A percentile compares a stretch with the other conserved stretches of the same genome.
phyloP scores from a whole-genome alignment of 1,140 invertebrate species.

The Pseudomyrmex concolor region DNA sequence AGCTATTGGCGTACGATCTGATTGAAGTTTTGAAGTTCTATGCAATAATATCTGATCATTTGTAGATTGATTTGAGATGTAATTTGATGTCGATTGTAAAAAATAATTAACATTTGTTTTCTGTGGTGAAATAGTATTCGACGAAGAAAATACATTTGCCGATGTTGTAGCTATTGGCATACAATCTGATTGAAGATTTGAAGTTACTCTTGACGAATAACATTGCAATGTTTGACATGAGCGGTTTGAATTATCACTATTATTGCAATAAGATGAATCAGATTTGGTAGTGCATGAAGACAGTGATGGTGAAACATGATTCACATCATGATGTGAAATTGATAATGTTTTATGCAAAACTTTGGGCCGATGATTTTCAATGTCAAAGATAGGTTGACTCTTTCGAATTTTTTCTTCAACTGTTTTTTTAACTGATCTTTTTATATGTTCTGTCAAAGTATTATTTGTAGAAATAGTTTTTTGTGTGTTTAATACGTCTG shows the following conservation, averaged over 20 bases:
- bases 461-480: background rate
- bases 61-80: background rate
- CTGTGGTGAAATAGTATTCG: background rate
- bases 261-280: background rate
- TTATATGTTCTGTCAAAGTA: background rate
- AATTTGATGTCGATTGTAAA: background rate
- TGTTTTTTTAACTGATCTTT: background rate
- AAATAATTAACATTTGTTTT: background rate
- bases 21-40: too few relatives aligned
- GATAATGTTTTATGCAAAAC: background rate
- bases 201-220: background rate
- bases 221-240: background rate
- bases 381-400: background rate
- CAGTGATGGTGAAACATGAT: background rate
- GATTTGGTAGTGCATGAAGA: background rate
- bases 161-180: background rate
- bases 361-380: background rate
- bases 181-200: background rate
- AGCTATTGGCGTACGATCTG: too few relatives aligned
- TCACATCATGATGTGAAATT: background rate
- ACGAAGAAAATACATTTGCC: background rate
- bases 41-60: background rate
- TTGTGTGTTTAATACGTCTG: background rate
- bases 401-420: background rate
- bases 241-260: background rate